Evolutionary conservation across 2,113 vertebrate genomes (phyloP).

Genomic region (Rhynchopsitta pachyrhyncha): DNA sequence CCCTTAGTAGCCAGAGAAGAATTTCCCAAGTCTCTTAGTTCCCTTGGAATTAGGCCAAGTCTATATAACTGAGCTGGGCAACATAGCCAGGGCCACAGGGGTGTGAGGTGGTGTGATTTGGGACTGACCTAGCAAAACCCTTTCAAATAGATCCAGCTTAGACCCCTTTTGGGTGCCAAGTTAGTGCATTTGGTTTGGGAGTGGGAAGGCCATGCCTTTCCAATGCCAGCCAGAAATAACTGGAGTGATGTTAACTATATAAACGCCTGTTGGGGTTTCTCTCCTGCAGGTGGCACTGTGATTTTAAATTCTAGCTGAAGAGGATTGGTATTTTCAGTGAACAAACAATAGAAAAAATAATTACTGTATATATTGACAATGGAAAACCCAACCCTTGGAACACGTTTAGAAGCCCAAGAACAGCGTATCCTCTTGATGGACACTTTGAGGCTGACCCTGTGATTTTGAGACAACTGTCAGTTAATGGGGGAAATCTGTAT

Average conservation of each 20-base stretch:
- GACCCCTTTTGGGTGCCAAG: not conserved
- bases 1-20: not conserved
- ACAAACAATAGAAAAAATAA: not conserved
- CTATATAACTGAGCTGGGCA: not conserved
- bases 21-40: not conserved
- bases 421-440: rapidly evolving
- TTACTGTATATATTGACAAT: not conserved
- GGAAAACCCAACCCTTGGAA: not conserved
- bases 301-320: constrained; percentile 7
- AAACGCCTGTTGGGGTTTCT: not conserved
- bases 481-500: not conserved
- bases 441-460: not conserved
- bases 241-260: not conserved
- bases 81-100: not conserved
- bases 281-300: constrained; percentile 63
- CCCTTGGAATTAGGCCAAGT: not conserved
- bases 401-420: not conserved
- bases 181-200: not conserved
- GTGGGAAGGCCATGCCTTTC: not conserved
- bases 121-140: not conserved
- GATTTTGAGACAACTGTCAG: not conserved
- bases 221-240: not conserved
- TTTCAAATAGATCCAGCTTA: not conserved
- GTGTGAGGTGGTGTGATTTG: not conserved
- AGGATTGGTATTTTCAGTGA: not conserved